Evolutionary conservation across 2,888 invertebrate genomes (phyloP), one percentile per base, ranked within the genome.

Genomic region (Ctenicera cuprea): DNA sequence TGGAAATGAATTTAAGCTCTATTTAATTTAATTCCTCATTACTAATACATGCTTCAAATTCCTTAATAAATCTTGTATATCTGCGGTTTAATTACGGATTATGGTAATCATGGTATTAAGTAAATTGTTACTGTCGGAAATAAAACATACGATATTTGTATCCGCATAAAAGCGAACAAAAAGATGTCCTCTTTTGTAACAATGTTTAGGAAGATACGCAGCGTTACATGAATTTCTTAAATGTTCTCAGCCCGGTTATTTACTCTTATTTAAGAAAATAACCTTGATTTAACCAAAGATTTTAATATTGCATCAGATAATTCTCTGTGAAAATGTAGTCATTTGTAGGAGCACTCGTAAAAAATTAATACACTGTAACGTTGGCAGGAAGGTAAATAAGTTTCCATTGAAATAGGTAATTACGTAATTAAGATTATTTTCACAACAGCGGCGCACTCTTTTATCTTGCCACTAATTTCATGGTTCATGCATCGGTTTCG

Each of bases 401-500:
- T 70, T 70, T 70, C 61, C 69, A 70, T 70, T 64, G 71, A 64
- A 64, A 64, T 71, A 71, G 43, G 54, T 71, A 71, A 71, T 64
- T 71, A 63, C 71, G 20, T 45, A 71, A 71, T 71, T 71, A 71
- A 71, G 71, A 71, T 64, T 64, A 71, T 71, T 63, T 54, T 71
- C 54, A 71, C 70, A 43, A 63, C 52, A 71, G 50, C 71, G 52
- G 54, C 63, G 71, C 33, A 30, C 52, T 54, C 64, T 71, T 57
- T 63, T 70, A 62, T 63, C 63, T 57, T 33, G 54, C 64, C 37
- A 26, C 14, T 57, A 71, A 71, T 71, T 71, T 71, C 71, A 64
- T 71, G 71, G 71, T 64, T 63, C 63, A 63, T 71, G 71, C 71
- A 71, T 71, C 52, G 57, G 64, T 71, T 71, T 71, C 71, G 71